Percentiles rank a stretch among this genome's conserved stretches.
Evolutionary conservation across 2,797 vertebrate genomes (phyloP).

Genomic region (Pelobates cultripes): DNA sequence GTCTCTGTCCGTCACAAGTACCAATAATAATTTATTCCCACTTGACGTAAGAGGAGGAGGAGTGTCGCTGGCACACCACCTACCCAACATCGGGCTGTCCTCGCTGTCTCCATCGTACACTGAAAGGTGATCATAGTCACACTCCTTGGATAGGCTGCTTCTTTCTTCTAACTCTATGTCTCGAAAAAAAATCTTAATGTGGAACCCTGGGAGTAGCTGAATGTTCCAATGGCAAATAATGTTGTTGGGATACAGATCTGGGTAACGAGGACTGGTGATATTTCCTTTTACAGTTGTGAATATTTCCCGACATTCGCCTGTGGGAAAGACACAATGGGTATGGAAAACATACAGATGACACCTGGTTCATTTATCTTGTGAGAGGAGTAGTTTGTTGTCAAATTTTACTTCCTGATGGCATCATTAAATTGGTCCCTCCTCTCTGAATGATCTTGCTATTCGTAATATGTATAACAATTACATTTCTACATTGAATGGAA

Average conservation of each 20-base stretch:
- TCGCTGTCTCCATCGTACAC: conserved; percentile 84
- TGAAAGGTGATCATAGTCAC: conserved; percentile 87
- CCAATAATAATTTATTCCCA: conserved; percentile 83
- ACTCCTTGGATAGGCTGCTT: conserved; percentile 83
- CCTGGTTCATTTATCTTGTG: too few relatives aligned
- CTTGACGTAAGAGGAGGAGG: conserved; percentile 78
- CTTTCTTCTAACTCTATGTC: conserved; percentile 88
- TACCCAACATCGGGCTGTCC: conserved; percentile 78
- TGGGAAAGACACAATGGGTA: background rate
- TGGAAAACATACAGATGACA: background rate
- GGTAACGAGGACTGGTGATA: conserved; percentile 92
- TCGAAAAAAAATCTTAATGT: conserved; percentile 86
- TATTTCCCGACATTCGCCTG: conserved; percentile 93
- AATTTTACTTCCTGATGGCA: too few relatives aligned
- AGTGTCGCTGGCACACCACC: conserved; percentile 86
- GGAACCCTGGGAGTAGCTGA: conserved; percentile 80
- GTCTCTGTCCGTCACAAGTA: conserved; percentile 88
- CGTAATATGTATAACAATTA: too few relatives aligned
- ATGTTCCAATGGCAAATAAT: conserved; percentile 96
- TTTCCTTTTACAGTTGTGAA: conserved; percentile 82
- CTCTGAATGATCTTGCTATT: too few relatives aligned
- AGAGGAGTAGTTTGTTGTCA: too few relatives aligned
- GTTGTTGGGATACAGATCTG: conserved; percentile 93
- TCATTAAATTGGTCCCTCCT: too few relatives aligned
- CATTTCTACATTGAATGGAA: too few relatives aligned